Evolutionary conservation across 2,797 vertebrate genomes (phyloP).

Genomic region (Acridotheres tristis): DNA sequence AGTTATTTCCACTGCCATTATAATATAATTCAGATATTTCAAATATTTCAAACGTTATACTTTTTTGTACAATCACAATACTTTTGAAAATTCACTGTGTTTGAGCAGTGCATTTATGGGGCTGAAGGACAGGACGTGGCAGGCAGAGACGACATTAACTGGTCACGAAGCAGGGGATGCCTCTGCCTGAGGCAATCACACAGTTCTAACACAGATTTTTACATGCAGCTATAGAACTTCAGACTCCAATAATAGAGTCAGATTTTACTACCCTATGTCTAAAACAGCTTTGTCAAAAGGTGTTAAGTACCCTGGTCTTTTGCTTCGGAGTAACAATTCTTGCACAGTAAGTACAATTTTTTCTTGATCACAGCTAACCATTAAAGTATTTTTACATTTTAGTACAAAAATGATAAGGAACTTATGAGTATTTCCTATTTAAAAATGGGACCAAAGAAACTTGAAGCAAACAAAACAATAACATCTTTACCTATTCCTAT

Average conservation of each 20-base stretch:
- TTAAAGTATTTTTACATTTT: not conserved
- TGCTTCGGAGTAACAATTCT: not conserved
- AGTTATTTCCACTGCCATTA: not conserved
- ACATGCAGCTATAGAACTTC: not conserved
- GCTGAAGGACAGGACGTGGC: not conserved
- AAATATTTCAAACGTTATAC: not conserved
- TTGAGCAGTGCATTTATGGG: not conserved
- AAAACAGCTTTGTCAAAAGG: not conserved
- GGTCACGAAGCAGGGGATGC: not conserved
- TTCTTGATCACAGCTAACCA: not conserved
- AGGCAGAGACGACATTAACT: not conserved
- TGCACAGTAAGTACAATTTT: not conserved
- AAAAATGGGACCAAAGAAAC: not conserved
- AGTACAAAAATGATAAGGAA: not conserved
- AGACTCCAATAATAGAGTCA: not conserved
- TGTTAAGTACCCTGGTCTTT: not conserved
- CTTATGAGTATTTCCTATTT: not conserved
- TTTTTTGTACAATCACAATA: not conserved
- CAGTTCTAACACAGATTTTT: not conserved
- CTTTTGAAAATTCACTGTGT: not conserved
- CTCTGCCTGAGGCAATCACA: not conserved
- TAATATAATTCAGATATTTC: conserved; percentile 11
- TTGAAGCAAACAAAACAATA: not conserved
- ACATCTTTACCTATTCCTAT: not conserved
- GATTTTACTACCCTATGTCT: not conserved